Evolutionary conservation across 2,888 invertebrate species (phyloP).

Genomic region (Dynastes tityus): DNA sequence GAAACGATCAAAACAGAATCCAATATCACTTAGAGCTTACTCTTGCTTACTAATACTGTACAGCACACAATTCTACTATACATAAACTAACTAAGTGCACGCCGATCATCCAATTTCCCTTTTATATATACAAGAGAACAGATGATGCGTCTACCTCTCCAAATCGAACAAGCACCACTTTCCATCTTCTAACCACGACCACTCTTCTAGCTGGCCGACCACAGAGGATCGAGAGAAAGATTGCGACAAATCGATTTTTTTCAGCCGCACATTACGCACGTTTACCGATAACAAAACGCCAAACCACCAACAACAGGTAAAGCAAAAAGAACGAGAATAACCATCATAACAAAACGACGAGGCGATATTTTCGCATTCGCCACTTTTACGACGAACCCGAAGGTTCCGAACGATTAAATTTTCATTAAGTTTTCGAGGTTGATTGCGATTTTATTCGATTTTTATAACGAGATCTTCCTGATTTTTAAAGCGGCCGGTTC

Average conservation of each 20-base stretch:
- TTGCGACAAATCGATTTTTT: constrained; percentile 40
- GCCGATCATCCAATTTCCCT: constrained; percentile 62
- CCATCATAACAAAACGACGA: neutral
- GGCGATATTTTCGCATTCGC: neutral
- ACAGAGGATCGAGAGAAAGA: constrained; percentile 33
- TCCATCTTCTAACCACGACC: constrained; percentile 41
- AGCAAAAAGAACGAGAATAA: neutral
- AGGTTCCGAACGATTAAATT: constrained; percentile 1
- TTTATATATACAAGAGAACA: constrained; percentile 62
- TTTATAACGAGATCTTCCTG: neutral
- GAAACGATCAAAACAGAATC: constrained; percentile 23
- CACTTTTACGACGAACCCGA: neutral
- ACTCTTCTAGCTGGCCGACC: constrained; percentile 41
- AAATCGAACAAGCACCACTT: constrained; percentile 49
- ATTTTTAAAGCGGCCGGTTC: neutral
- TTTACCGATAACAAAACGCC: constrained; percentile 17
- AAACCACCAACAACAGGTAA: neutral
- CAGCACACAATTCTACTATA: constrained; percentile 60
- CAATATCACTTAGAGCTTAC: constrained; percentile 20
- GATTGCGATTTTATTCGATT: constrained; percentile 3
- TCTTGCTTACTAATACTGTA: constrained; percentile 57
- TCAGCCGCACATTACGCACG: constrained; percentile 25
- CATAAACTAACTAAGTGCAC: constrained; percentile 63
- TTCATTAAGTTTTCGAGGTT: constrained; percentile 17
- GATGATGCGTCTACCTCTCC: constrained; percentile 56